Base-by-base conservation (phyloP, 2,888 invertebrate genomes). In the Torymus aiolomorphi region DNA sequence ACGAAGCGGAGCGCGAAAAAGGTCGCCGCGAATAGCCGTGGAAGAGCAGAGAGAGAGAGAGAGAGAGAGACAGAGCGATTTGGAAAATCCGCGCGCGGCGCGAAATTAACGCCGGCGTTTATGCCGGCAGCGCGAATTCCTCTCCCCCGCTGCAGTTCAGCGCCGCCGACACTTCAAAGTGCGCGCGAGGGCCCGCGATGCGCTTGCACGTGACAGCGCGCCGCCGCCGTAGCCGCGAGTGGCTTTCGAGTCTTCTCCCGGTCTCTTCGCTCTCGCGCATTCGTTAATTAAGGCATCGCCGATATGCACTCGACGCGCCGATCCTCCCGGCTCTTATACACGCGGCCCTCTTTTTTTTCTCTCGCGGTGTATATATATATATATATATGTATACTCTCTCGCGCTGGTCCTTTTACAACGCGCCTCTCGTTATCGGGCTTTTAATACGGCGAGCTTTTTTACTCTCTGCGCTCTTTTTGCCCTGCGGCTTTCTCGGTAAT, bases 1-100 rank as follows among this genome's bases (percentile, higher is more conserved):
- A 75, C 56, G 71, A 77, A 65, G 65, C 71, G 71, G 51, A 59
- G 71, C 77, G 77, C 65, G 72, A 75, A 61, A 70, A 65, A 65
- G 63, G 18, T 16, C 57, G 42, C 42, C 42, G 42, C 42, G 42
- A 42, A 42, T 42, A 42, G 42, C 42, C 42, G 42, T 42, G 24
- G 42, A 31, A 24, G 13, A 18, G 1, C 57, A 54, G 5, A 16
- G 12, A 20, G 54, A 67, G 52, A n/a, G 5, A 14, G 16, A 54
- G 54, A 54, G 10, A 4, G 16, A 18, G 56, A 18, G 42, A 16
- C n/a, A 13, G 67, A 24, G 52, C n/a, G 52, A 10, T 20, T 11
- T 14, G 8, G 24, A 42, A 42, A 42, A 42, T 42, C 20, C 11
- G 14, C 20, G 24, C 12, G 24, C 20, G 18, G 24, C 20, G 18